These are phyloP conservation scores for Marronus borbonicus DNA, from an alignment of 2,888 invertebrate species.

Conservation along the genomic window DNA sequence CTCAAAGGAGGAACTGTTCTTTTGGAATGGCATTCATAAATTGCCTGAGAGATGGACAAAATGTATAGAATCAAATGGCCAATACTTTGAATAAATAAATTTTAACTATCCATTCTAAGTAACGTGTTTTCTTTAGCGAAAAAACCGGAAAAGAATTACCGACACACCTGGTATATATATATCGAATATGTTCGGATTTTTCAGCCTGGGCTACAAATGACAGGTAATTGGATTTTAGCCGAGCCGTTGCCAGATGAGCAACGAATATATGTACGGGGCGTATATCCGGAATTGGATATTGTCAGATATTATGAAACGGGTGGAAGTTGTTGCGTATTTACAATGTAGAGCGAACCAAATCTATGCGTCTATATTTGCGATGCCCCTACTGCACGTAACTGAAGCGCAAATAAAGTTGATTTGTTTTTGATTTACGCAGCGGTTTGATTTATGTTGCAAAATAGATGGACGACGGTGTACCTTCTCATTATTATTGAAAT, in stretches of 20 bases:
- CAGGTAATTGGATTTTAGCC: conserved; percentile 36
- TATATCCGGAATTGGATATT: conserved; percentile 35
- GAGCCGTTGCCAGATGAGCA: conserved; percentile 30
- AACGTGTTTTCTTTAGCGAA: too few relatives aligned
- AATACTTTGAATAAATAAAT: too few relatives aligned
- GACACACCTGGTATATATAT: background rate
- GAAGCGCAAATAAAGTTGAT: conserved; percentile 27
- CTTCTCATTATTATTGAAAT: conserved; percentile 12
- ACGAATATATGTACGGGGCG: conserved; percentile 2
- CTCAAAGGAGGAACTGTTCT: too few relatives aligned
- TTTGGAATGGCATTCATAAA: too few relatives aligned
- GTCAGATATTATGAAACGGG: conserved; percentile 31
- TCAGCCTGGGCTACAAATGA: conserved; percentile 17
- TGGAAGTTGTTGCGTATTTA: conserved; percentile 31
- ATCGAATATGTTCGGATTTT: conserved; percentile 7
- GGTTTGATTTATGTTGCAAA: conserved; percentile 12
- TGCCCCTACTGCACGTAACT: background rate
- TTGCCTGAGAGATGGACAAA: too few relatives aligned
- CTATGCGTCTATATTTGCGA: background rate
- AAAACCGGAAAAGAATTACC: too few relatives aligned
- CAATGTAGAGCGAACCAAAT: background rate
- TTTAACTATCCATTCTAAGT: too few relatives aligned
- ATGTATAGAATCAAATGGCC: too few relatives aligned
- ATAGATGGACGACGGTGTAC: background rate
- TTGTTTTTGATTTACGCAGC: conserved; percentile 35